Conservation (phyloP, 2,888 invertebrate genomes). For the Drosophila ustulata region DNA sequence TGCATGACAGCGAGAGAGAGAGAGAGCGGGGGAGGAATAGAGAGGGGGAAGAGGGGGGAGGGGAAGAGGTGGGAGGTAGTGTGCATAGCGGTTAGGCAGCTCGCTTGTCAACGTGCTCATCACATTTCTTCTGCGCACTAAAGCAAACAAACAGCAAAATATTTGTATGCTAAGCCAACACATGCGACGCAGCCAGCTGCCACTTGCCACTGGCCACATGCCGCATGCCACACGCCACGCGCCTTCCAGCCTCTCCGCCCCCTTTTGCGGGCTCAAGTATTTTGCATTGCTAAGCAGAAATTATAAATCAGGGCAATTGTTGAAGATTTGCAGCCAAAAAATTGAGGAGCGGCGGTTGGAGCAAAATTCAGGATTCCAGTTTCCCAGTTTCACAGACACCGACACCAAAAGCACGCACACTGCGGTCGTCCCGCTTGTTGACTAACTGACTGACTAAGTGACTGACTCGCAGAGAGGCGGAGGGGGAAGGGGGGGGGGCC, state of each 20-base stretch:
- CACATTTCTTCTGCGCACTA: constrained; percentile 73
- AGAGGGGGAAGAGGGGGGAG: neutral
- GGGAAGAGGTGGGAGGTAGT: neutral
- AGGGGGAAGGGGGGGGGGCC: neutral
- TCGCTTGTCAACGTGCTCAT: constrained; percentile 77
- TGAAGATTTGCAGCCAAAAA: constrained; percentile 75
- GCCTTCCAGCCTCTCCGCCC: constrained; percentile 13
- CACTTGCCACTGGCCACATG: constrained; percentile 56
- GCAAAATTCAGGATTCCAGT: constrained; percentile 30
- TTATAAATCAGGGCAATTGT: constrained; percentile 83
- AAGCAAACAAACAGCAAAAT: constrained; percentile 81
- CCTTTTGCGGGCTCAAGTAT: constrained; percentile 79
- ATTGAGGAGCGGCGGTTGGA: constrained; percentile 6
- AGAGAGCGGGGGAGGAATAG: neutral
- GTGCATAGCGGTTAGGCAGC: constrained; percentile 53
- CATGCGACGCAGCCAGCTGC: constrained; percentile 69
- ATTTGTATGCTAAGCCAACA: constrained; percentile 81
- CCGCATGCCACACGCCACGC: constrained; percentile 61
- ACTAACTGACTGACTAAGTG: constrained; percentile 76
- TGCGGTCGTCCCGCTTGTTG: constrained; percentile 57
- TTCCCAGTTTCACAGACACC: constrained; percentile 30
- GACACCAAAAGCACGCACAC: constrained; percentile 49
- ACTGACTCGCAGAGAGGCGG: constrained; percentile 32
- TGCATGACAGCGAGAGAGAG: constrained; percentile 63
- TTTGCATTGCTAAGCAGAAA: constrained; percentile 83